phyloP scores from a whole-genome alignment of 1,140 invertebrate genomes.

The Pseudomyrmex sp. region DNA sequence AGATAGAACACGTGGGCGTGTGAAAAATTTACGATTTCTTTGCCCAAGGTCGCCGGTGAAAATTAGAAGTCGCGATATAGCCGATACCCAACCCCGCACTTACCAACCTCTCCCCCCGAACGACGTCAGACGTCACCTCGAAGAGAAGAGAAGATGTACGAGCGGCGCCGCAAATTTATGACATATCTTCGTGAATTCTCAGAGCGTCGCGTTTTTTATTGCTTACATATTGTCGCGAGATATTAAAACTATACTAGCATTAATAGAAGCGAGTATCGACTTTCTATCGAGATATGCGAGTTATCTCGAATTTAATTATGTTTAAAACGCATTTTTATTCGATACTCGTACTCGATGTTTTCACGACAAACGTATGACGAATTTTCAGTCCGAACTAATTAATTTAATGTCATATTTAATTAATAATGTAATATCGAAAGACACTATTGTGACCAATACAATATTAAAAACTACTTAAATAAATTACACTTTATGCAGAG shows the following conservation, averaged over 20 bases:
- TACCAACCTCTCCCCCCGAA: constrained; percentile 34
- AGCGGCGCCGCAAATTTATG: constrained; percentile 59
- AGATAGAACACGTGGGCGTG: constrained; percentile 35
- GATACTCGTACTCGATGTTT: neutral
- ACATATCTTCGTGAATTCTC: constrained; percentile 39
- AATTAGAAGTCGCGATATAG: constrained; percentile 64
- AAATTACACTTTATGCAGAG: too few relatives aligned
- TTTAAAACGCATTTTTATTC: too few relatives aligned
- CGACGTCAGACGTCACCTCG: constrained; percentile 41
- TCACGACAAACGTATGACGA: too few relatives aligned
- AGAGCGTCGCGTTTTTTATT: constrained; percentile 6
- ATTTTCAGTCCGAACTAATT: neutral
- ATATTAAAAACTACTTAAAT: too few relatives aligned
- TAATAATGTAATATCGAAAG: neutral
- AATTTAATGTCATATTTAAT: neutral
- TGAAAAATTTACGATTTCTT: constrained; percentile 74
- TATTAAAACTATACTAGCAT: constrained; percentile 17
- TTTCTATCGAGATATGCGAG: constrained; percentile 8
- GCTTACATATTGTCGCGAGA: neutral
- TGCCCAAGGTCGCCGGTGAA: constrained; percentile 55
- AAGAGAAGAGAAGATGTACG: constrained; percentile 44
- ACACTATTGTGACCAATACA: neutral
- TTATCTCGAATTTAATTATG: neutral
- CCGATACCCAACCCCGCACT: constrained; percentile 44
- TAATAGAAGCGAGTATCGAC: constrained; percentile 2